Percentiles rank a stretch among this genome's conserved stretches.
These are phyloP conservation scores for Calameuta idolon DNA, from an alignment of 2,888 invertebrate species.

Conservation along the genomic window DNA sequence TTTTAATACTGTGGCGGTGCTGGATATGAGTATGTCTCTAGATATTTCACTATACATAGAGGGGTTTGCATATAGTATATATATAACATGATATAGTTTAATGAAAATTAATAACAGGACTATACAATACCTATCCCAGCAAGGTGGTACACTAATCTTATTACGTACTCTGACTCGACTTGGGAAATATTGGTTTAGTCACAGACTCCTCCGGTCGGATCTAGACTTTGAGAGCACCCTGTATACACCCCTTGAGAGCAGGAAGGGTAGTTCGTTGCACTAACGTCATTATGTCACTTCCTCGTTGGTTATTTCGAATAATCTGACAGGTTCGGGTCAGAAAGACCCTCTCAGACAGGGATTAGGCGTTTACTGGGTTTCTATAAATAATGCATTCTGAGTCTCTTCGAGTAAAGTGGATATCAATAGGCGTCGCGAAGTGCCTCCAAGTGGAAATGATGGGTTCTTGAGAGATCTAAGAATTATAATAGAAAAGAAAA, in stretches of 20 bases:
- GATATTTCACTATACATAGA: not conserved
- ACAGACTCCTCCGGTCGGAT: not conserved
- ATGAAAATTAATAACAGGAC: not conserved
- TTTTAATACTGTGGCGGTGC: not conserved
- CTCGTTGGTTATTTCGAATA: not conserved
- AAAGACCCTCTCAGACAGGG: conserved; percentile 55
- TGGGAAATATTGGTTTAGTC: not conserved
- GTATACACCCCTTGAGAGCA: not conserved
- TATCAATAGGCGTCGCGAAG: conserved; percentile 14
- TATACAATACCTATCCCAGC: not conserved
- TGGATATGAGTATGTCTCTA: not conserved
- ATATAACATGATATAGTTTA: not conserved
- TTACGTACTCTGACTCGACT: not conserved
- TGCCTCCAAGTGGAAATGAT: not conserved
- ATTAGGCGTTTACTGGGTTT: conserved; percentile 56
- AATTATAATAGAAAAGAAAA: not conserved
- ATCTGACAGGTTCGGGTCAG: not conserved
- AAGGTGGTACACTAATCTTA: not conserved
- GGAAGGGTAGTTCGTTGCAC: not conserved
- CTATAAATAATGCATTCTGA: conserved; percentile 56
- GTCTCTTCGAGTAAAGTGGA: conserved; percentile 25
- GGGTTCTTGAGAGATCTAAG: not conserved
- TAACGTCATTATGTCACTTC: not conserved
- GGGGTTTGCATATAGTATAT: not conserved
- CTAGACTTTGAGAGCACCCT: not conserved